phyloP scores from a whole-genome alignment of 2,797 vertebrate genomes.

The Alauda arvensis region DNA sequence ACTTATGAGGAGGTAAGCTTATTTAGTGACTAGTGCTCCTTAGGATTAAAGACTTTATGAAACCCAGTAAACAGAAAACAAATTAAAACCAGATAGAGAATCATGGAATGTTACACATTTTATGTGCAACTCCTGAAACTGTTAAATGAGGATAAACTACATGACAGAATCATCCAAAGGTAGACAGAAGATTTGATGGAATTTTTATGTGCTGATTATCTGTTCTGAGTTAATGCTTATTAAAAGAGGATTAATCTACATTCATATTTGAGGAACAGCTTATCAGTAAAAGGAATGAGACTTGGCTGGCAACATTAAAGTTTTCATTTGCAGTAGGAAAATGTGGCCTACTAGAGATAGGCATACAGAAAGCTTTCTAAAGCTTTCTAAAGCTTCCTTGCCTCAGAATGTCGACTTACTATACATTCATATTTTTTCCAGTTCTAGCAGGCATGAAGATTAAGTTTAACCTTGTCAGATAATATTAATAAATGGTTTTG shows the following conservation, averaged over 20 bases:
- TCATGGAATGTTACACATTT: slow-evolving; percentile 62
- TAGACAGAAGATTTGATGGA: slow-evolving; percentile 81
- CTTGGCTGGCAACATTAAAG: slow-evolving; percentile 82
- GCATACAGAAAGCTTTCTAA: slow-evolving; percentile 72
- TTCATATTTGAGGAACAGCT: slow-evolving; percentile 84
- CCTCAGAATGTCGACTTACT: slow-evolving; percentile 62
- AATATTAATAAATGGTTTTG: slow-evolving; percentile 54
- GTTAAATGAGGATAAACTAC: slow-evolving; percentile 73
- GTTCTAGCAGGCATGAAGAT: slow-evolving; percentile 48
- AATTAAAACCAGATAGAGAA: slow-evolving; percentile 38
- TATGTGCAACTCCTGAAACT: slow-evolving; percentile 63
- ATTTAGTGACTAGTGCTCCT: slow-evolving; percentile 15
- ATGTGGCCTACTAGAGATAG: slow-evolving; percentile 86
- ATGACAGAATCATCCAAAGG: slow-evolving; percentile 63
- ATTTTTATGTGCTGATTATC: slow-evolving; percentile 85
- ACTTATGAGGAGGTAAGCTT: slow-evolving; percentile 18
- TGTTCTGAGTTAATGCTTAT: slow-evolving; percentile 82
- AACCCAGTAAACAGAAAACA: slow-evolving; percentile 41
- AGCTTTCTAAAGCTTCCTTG: slow-evolving; percentile 56
- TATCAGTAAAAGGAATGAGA: slow-evolving; percentile 78
- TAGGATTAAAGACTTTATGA: slow-evolving; percentile 38
- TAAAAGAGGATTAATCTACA: slow-evolving; percentile 89
- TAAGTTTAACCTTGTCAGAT: slow-evolving; percentile 64
- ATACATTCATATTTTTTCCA: slow-evolving; percentile 21
- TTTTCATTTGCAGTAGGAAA: slow-evolving; percentile 76